Conservation (phyloP, 2,797 vertebrate species). For the Catharus ustulatus region DNA sequence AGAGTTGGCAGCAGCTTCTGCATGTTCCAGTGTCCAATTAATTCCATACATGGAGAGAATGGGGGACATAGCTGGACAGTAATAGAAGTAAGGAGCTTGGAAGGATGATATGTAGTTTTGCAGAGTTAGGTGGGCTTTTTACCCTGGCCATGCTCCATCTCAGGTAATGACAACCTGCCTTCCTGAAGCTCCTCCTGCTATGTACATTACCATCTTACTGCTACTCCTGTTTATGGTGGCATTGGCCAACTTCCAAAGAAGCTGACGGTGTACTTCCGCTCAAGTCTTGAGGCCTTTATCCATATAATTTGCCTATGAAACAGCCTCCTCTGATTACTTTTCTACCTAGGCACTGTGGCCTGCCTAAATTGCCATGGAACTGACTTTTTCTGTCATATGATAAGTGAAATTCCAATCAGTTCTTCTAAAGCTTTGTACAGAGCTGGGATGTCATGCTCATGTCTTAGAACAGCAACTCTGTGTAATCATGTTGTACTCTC, state of each 20-base stretch:
- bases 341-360: neutral
- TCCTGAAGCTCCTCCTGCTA: neutral
- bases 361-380: neutral
- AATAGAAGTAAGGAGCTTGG: neutral
- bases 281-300: fast-evolving
- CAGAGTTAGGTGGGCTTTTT: neutral
- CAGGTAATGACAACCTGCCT: neutral
- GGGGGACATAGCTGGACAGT: neutral
- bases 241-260: neutral
- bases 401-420: neutral
- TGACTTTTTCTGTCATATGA: neutral
- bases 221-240: neutral
- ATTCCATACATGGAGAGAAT: neutral
- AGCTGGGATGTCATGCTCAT: neutral
- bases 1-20: neutral
- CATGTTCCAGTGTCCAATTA: neutral
- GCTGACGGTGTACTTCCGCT: fast-evolving
- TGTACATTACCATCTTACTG: neutral
- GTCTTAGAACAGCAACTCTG: neutral
- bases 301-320: neutral
- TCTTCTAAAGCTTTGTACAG: neutral
- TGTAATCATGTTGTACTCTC: neutral
- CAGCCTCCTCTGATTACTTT: neutral
- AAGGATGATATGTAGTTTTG: neutral
- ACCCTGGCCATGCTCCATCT: neutral